phyloP scores from a whole-genome alignment of 2,797 vertebrate genomes.

The Enteromius radiatus region DNA sequence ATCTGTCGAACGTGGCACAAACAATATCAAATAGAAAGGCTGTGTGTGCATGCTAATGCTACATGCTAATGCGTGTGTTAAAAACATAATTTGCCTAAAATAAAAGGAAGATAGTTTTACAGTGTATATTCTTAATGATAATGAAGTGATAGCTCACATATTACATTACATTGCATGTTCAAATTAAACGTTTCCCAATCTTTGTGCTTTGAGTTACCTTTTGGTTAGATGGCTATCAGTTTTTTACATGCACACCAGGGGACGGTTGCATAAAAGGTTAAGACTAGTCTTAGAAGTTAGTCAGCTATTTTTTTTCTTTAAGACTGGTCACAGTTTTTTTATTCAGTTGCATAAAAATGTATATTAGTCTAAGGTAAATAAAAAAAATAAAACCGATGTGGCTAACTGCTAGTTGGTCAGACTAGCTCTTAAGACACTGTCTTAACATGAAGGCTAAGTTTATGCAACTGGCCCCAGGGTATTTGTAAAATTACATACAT shows the following conservation, averaged over 20 bases:
- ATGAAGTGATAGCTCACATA: not conserved
- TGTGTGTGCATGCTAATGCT: not conserved
- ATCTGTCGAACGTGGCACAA: not conserved
- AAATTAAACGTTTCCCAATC: not conserved
- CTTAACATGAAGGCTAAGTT: no score
- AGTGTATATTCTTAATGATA: not conserved
- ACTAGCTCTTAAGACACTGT: no score
- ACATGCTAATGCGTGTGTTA: not conserved
- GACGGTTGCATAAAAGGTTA: no score
- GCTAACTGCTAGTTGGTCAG: no score
- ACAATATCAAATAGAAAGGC: not conserved
- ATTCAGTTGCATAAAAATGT: no score
- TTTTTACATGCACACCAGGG: not conserved
- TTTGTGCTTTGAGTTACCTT: not conserved
- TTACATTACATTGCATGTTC: not conserved
- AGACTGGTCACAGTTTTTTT: no score
- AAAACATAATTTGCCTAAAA: not conserved
- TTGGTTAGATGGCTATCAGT: not conserved
- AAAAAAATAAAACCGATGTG: no score
- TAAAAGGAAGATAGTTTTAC: not conserved
- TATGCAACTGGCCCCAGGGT: no score
- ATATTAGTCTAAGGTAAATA: no score
- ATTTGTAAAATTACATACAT: no score
- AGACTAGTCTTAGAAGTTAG: no score
- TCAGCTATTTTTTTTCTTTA: no score